Conservation (phyloP, 2,797 vertebrate species). For the Acanthurus tractus region DNA sequence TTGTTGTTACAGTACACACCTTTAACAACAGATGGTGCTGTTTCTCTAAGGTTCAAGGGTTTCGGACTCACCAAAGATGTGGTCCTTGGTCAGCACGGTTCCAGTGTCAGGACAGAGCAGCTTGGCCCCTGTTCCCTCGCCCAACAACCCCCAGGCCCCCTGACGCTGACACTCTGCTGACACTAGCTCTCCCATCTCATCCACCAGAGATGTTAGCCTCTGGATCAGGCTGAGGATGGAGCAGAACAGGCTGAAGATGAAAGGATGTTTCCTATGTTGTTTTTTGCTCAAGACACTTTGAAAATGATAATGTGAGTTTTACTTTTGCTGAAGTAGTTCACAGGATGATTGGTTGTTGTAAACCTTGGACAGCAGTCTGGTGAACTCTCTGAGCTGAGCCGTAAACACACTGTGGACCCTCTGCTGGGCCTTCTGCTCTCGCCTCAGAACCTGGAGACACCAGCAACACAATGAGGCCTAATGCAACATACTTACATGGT, state of each 20-base stretch:
- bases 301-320: slow-evolving; percentile 12
- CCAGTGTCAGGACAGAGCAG: slow-evolving; percentile 85
- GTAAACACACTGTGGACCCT: slow-evolving; percentile 83
- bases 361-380: slow-evolving; percentile 76
- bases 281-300: neutral
- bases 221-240: slow-evolving; percentile 66
- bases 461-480: neutral
- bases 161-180: slow-evolving; percentile 86
- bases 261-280: neutral
- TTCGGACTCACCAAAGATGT: slow-evolving; percentile 84
- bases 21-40: slow-evolving; percentile 57
- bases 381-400: slow-evolving; percentile 77
- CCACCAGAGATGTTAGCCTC: slow-evolving; percentile 71
- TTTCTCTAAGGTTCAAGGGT: slow-evolving; percentile 24
- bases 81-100: slow-evolving; percentile 80
- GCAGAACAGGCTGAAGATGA: neutral
- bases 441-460: slow-evolving; percentile 76
- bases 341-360: slow-evolving; percentile 45
- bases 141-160: slow-evolving; percentile 88
- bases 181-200: slow-evolving; percentile 83
- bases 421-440: slow-evolving; percentile 83
- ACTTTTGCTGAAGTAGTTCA: slow-evolving; percentile 77
- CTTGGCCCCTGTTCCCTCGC: slow-evolving; percentile 86
- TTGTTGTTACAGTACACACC: slow-evolving; percentile 32
- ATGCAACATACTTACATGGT: neutral